Conservation (phyloP, 2,888 invertebrate species). For the Microplitis manilae region DNA sequence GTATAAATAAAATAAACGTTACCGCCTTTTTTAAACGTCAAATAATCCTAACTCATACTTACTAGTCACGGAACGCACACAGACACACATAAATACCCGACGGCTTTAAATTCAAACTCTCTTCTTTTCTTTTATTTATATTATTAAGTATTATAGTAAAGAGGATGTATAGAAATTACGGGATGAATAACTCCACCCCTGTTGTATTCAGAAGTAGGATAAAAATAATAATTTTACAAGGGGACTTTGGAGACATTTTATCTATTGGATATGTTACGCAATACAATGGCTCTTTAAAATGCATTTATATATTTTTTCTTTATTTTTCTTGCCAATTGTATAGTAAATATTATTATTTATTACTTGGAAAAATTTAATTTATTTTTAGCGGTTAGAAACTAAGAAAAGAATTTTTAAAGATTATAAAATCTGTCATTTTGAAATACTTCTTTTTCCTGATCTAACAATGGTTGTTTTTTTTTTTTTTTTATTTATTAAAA, state of each 20-base stretch:
- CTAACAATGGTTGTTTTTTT: no score
- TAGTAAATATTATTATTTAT: neutral
- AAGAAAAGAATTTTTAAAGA: no score
- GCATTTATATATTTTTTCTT: neutral
- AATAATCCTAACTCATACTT: neutral
- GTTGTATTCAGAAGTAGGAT: neutral
- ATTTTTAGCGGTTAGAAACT: no score
- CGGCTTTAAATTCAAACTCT: neutral
- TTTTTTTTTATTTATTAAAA: no score
- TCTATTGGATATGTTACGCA: neutral
- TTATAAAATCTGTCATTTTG: no score
- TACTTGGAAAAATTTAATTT: no score
- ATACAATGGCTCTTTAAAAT: neutral
- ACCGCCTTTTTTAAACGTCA: neutral
- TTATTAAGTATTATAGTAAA: neutral
- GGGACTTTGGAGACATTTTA: slow-evolving; percentile 1
- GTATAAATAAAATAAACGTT: neutral
- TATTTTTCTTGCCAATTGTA: neutral
- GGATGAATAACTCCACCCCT: neutral
- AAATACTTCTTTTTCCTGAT: no score
- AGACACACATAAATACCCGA: neutral
- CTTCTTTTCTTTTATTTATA: neutral
- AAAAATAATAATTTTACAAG: neutral
- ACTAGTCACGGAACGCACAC: neutral
- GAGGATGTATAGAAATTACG: neutral